Base-by-base conservation (phyloP, 2,797 vertebrate genomes). In the Lagorchestes hirsutus region DNA sequence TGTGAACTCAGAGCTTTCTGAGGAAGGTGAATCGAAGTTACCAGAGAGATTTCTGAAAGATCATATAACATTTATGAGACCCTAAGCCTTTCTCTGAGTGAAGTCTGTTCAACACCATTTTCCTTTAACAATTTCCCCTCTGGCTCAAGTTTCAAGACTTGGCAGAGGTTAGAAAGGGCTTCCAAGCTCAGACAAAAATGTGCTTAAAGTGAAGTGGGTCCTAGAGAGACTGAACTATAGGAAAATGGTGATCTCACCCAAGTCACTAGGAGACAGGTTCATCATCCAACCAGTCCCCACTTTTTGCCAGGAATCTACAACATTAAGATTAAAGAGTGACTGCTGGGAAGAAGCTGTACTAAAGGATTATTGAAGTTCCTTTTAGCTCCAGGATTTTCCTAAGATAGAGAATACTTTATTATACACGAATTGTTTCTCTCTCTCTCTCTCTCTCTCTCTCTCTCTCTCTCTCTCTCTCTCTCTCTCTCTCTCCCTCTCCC, bases 121-220 rank as follows among this genome's bases (percentile, higher is more conserved):
- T 62, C 58, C 58, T 90, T 55, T 46, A 54, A 90, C 87, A 90
- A 93, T 91, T 82, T 82, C 82, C 90, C 59, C 55, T 91, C 40
- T 29, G n/a, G 14, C 22, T 96, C 94, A 91, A 95, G 55, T 90
- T 95, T 74, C 93, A 82, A 91, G 0, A n/a, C 8, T 74, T 87
- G 27, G 9, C 55, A 92, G 55, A 55, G 94, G 40, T 11, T 90
- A 31, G 93, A 14, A 91, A 91, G 93, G 34, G 24, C 9, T 9
- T 93, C 67, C 67, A 96, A 91, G 40, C 46, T 93, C 4, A 94
- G 34, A 55, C 90, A 95, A 96, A 96, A 96, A 56, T 5, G 52
- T 28, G 12, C 4, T 28, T 54, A 54, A 94, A 92, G 24, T 5
- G 11, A 90, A 58, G 18, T 82, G 56, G 67, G 90, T 62, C 90